Conservation (phyloP, 2,888 invertebrate species). For the Diachrysia chrysitis region DNA sequence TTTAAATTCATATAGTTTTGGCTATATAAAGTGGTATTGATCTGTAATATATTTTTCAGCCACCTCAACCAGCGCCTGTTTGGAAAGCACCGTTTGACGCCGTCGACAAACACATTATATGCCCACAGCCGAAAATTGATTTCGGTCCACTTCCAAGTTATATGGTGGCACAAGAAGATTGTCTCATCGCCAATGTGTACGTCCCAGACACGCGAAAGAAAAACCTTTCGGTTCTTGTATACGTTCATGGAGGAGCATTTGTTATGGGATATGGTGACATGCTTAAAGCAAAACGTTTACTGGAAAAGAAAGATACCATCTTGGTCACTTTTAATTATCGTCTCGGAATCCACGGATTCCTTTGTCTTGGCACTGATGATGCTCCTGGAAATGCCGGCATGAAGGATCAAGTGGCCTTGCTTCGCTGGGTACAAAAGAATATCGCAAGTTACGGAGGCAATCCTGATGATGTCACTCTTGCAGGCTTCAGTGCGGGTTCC, state of each 20-base stretch:
- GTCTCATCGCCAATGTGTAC: conserved; percentile 74
- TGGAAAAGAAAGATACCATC: conserved; percentile 57
- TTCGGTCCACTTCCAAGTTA: neutral
- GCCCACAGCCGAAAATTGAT: conserved; percentile 54
- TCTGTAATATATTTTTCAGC: too few relatives aligned
- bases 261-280: conserved; percentile 52
- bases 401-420: conserved; percentile 68
- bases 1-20: too few relatives aligned
- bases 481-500: conserved; percentile 65
- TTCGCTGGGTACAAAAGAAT: conserved; percentile 69
- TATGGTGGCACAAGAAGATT: conserved; percentile 65
- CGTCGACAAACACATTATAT: conserved; percentile 55
- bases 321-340: conserved; percentile 65
- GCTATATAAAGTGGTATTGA: too few relatives aligned
- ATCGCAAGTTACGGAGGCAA: conserved; percentile 70
- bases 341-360: conserved; percentile 61
- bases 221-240: conserved; percentile 63
- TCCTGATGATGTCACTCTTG: conserved; percentile 67
- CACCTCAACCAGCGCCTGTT: conserved; percentile 62
- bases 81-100: conserved; percentile 63
- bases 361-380: conserved; percentile 66
- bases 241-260: conserved; percentile 67
- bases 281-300: conserved; percentile 35
- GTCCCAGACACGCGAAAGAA: conserved; percentile 68
- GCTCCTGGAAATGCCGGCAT: conserved; percentile 70